Evolutionary conservation across 2,797 vertebrate genomes (phyloP).

Genomic region (Threskiornis aethiopicus): DNA sequence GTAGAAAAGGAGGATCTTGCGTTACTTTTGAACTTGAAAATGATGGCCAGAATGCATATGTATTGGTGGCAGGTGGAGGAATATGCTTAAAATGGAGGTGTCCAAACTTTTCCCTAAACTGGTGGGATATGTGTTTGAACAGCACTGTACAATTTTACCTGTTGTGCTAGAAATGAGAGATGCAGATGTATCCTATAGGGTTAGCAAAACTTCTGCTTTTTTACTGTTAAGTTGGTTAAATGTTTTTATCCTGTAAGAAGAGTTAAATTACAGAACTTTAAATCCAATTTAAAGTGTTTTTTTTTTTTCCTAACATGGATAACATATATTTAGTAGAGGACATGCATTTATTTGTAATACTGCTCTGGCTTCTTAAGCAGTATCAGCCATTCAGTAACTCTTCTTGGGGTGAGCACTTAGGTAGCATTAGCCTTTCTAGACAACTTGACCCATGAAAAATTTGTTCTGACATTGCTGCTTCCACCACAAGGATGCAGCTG

Average conservation of each 20-base stretch:
- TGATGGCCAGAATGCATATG: not conserved
- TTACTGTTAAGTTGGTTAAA: not conserved
- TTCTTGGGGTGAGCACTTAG: not conserved
- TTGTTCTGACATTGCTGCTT: not conserved
- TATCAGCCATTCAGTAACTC: not conserved
- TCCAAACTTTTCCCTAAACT: not conserved
- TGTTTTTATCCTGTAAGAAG: not conserved
- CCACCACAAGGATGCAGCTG: not conserved
- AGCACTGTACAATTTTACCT: not conserved
- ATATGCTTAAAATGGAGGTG: not conserved
- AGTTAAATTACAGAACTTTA: not conserved
- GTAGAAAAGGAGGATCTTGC: not conserved
- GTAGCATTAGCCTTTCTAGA: not conserved
- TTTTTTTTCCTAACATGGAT: not conserved
- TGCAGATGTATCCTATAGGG: not conserved
- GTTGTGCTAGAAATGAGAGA: not conserved
- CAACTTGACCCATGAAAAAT: conserved; percentile 9
- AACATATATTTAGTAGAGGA: not conserved
- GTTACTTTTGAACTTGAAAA: not conserved
- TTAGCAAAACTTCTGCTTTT: not conserved
- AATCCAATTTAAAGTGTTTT: not conserved
- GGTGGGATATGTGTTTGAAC: not conserved
- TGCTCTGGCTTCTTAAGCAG: not conserved
- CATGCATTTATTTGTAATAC: conserved; percentile 21
- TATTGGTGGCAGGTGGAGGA: not conserved